Percentiles rank a stretch among this genome's conserved stretches.
phyloP scores from a whole-genome alignment of 2,113 vertebrate genomes.

The Lampris incognitus region DNA sequence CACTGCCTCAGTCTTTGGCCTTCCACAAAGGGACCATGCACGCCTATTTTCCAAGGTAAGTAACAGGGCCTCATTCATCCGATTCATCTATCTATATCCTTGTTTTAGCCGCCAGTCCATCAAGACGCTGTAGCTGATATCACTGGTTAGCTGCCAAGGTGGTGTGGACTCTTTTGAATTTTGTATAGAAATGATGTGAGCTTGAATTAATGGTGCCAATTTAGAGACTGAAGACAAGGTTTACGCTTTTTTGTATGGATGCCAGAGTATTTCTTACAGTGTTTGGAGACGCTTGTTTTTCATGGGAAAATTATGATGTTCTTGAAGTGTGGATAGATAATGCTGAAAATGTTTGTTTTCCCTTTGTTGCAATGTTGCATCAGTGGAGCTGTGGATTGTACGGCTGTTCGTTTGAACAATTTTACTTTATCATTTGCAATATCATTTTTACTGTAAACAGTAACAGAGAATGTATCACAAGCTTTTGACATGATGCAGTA shows the following conservation, averaged over 20 bases:
- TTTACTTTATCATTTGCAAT: too few relatives aligned
- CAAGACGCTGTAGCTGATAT: not conserved
- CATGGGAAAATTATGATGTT: not conserved
- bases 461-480: not conserved
- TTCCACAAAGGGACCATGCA: conserved; percentile 73
- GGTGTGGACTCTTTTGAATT: conserved; percentile 35
- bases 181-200: conserved; percentile 17
- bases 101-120: not conserved
- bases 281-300: not conserved
- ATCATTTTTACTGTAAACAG: not conserved
- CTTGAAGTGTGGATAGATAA: not conserved
- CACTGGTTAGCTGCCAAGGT: not conserved
- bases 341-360: not conserved
- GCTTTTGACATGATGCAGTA: conserved; percentile 10
- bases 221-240: conserved; percentile 12
- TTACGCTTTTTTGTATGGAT: conserved; percentile 15
- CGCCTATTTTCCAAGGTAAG: conserved; percentile 77
- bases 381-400: not conserved
- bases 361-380: not conserved
- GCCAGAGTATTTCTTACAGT: not conserved
- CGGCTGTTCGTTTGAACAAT: too few relatives aligned
- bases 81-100: conserved; percentile 24
- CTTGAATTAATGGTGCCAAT: conserved; percentile 9
- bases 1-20: conserved; percentile 54
- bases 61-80: conserved; percentile 39